Base-by-base conservation (phyloP, 2,113 vertebrate species). In the Tympanuchus pallidicinctus region DNA sequence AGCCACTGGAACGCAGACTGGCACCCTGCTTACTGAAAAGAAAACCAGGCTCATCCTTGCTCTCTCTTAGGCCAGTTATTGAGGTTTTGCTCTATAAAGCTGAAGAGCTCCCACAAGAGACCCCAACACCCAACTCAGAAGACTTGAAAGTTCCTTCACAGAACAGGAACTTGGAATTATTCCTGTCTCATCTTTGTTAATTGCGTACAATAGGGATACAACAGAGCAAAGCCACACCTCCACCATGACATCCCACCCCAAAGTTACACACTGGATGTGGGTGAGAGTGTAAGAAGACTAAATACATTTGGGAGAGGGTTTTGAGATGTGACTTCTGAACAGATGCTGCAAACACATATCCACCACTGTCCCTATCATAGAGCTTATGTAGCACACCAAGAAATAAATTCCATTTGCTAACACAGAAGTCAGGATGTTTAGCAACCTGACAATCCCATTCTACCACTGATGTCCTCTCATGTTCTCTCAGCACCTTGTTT, bases 341-440 rank as follows among this genome's bases (percentile, higher is more conserved):
- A 86, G 32, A 92, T 78, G 65, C 74, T 92, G 27, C 67, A 93
- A 92, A 82, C 6, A 15, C 69, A 88, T 50, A 77, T 25, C 43
- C 13, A 85, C 48, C 13, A 82, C 52, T 38, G 32, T 47, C 47
- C 42, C 38, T n/a, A 69, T 30, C 70, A 34, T 9, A 6, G 28
- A 82, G 71, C 9, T 91, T 72, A 82, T 69, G 40, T 92, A 85
- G 81, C 74, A 72, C 43, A 72, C 47, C 12, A 82, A 91, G 57
- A 93, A 92, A 89, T 91, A 34, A 79, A 94, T 82, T 94, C 66
- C 70, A 89, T 75, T 92, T 79, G 70, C 89, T 34, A 84, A 91
- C 57, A 75, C 1, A 78, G 43, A 76, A 84, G 40, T 61, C 70
- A 87, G 78, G 77, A 91, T 82, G 66, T 79, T 78, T 66, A 83